Conservation (phyloP, 2,888 invertebrate genomes). For the Latrodectus hesperus region DNA sequence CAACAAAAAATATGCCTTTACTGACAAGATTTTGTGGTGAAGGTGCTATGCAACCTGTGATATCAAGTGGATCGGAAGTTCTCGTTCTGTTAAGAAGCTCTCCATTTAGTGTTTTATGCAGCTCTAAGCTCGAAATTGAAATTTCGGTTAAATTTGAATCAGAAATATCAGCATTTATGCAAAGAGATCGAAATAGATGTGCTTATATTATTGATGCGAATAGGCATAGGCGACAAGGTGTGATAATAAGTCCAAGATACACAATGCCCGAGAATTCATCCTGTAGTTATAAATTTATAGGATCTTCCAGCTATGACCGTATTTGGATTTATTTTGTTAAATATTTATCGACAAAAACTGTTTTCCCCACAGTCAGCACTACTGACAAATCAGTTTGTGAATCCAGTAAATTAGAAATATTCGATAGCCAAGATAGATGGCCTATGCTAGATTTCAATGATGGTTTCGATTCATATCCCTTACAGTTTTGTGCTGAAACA, state of each 20-base stretch:
- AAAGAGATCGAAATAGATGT: conserved; percentile 69
- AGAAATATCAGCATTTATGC: conserved; percentile 71
- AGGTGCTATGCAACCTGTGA: conserved; percentile 86
- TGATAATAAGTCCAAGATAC: conserved; percentile 73
- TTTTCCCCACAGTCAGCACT: conserved; percentile 72
- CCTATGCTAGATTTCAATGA: conserved; percentile 74
- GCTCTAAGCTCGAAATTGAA: conserved; percentile 83
- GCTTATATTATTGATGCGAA: conserved; percentile 66
- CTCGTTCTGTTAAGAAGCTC: conserved; percentile 87
- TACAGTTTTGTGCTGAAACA: conserved; percentile 77
- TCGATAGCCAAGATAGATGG: conserved; percentile 59
- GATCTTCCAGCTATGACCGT: conserved; percentile 72
- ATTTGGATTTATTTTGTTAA: conserved; percentile 92
- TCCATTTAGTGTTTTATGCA: conserved; percentile 86
- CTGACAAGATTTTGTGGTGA: conserved; percentile 87
- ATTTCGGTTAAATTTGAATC: conserved; percentile 86
- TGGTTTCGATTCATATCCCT: conserved; percentile 78
- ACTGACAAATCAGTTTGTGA: conserved; percentile 63
- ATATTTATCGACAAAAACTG: conserved; percentile 81
- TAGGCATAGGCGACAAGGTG: conserved; percentile 56
- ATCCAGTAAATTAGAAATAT: conserved; percentile 69
- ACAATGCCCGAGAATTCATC: conserved; percentile 88
- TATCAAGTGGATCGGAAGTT: conserved; percentile 86
- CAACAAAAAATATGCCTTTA: conserved; percentile 85
- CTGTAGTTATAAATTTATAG: conserved; percentile 85